phyloP scores from a whole-genome alignment of 2,797 vertebrate species.

The Setipinna tenuifilis region DNA sequence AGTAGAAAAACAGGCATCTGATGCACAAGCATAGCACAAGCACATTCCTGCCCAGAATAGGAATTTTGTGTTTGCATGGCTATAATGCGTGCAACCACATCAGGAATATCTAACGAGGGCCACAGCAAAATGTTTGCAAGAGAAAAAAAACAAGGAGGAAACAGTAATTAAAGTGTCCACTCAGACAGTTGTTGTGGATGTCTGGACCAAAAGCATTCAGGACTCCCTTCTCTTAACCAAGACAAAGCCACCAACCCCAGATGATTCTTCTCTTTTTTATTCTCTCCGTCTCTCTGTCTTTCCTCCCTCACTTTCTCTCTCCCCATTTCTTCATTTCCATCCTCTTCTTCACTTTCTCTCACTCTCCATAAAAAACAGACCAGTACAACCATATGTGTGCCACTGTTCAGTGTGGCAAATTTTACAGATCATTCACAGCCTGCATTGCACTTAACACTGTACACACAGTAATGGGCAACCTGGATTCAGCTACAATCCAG shows the following conservation, averaged over 20 bases:
- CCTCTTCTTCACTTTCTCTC: too few species aligned
- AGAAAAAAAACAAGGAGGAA: slow-evolving; percentile 50
- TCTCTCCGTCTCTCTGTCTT: slow-evolving; percentile 8
- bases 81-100: slow-evolving; percentile 70
- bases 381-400: too few species aligned
- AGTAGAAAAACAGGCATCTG: slow-evolving; percentile 52
- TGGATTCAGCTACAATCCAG: too few species aligned
- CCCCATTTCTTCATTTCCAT: too few species aligned
- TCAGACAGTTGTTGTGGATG: slow-evolving; percentile 55
- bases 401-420: too few species aligned
- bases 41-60: slow-evolving; percentile 65
- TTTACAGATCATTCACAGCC: too few species aligned
- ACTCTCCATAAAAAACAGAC: too few species aligned
- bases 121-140: slow-evolving; percentile 58
- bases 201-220: slow-evolving; percentile 54
- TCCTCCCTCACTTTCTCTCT: slow-evolving; percentile 5
- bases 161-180: slow-evolving; percentile 55
- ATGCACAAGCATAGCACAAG: slow-evolving; percentile 53
- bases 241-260: slow-evolving; percentile 1
- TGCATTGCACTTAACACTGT: too few species aligned
- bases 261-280: slow-evolving; percentile 4
- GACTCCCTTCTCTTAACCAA: not conserved
- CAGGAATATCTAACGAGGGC: slow-evolving; percentile 70
- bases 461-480: too few species aligned
- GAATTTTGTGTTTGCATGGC: slow-evolving; percentile 62